These are phyloP conservation scores for Penelope pileata DNA, from an alignment of 2,113 vertebrate genomes.

Conservation along the genomic window DNA sequence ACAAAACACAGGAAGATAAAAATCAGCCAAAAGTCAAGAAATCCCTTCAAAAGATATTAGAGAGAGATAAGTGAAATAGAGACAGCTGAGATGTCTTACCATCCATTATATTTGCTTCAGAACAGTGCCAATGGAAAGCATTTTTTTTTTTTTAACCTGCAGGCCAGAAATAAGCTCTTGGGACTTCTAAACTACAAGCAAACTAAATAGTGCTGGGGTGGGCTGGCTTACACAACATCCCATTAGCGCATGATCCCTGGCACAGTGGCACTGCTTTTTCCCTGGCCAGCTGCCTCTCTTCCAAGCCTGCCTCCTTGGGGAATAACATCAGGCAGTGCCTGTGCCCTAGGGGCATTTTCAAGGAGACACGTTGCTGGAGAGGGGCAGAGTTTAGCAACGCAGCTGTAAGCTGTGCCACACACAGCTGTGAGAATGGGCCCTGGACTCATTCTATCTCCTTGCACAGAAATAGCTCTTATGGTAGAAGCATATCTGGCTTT, in stretches of 20 bases:
- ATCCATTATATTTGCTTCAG: background rate
- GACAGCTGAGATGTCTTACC: background rate
- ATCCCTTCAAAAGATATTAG: background rate
- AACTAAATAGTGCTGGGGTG: background rate
- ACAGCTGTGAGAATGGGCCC: fast-evolving
- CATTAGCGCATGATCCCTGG: background rate
- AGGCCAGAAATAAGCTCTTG: background rate
- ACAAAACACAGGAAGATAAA: background rate
- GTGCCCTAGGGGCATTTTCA: background rate
- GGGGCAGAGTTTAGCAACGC: background rate
- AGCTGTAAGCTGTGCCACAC: background rate
- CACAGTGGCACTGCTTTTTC: background rate
- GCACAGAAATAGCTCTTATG: background rate
- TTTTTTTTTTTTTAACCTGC: background rate
- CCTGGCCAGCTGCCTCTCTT: background rate
- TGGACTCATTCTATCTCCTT: background rate
- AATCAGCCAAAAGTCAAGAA: background rate
- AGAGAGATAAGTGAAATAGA: background rate
- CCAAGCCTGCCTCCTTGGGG: background rate
- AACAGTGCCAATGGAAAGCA: background rate
- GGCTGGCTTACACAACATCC: background rate
- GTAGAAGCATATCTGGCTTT: background rate
- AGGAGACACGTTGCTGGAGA: background rate
- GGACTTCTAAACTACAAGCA: background rate
- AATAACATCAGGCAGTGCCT: too few relatives aligned